These are phyloP conservation scores for Cuculus canorus DNA, from an alignment of 2,797 vertebrate genomes.

Conservation along the genomic window DNA sequence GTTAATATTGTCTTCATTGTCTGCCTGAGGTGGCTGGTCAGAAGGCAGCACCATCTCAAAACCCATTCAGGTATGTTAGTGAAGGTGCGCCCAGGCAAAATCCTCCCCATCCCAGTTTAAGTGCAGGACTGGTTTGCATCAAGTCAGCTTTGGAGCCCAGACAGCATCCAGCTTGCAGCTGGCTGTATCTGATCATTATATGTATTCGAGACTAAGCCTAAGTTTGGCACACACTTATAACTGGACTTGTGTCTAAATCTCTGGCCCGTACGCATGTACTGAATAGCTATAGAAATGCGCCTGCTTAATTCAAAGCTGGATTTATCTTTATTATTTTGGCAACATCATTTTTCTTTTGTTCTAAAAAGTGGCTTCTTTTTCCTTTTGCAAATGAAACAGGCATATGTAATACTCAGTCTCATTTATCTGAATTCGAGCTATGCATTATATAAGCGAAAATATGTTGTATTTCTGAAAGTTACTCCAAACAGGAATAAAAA, in stretches of 20 bases:
- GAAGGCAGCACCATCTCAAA: accelerated
- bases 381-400: background rate
- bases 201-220: background rate
- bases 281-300: constrained; percentile 19
- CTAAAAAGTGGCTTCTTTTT: background rate
- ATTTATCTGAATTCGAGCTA: background rate
- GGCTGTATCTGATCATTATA: background rate
- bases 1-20: background rate
- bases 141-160: background rate
- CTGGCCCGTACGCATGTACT: background rate
- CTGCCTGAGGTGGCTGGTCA: background rate
- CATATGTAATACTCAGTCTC: background rate
- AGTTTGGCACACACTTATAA: background rate
- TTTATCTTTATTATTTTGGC: constrained; percentile 21
- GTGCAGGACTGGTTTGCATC: background rate
- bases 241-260: constrained; percentile 6
- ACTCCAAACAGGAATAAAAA: background rate
- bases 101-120: background rate
- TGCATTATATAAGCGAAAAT: background rate
- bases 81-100: background rate
- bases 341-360: background rate
- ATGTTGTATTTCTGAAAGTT: background rate
- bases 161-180: background rate
- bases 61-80: background rate
- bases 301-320: background rate